Base-by-base conservation (phyloP, 53 echinoderm and acorn worm species). In the Astropecten irregularis region DNA sequence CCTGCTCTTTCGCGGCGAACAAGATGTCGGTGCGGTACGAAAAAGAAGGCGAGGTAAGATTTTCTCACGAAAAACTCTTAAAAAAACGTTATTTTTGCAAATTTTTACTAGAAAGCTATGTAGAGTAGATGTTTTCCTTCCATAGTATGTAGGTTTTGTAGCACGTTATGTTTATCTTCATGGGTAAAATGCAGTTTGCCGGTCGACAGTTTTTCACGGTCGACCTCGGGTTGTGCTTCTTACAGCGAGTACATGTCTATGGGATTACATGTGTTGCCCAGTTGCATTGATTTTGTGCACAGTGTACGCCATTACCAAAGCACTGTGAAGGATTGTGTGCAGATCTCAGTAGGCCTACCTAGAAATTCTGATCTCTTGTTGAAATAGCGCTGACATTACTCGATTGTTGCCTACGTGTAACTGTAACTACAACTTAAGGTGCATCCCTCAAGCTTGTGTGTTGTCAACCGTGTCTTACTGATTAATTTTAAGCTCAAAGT, bases 21-120 rank as follows among this genome's bases (percentile, higher is more conserved):
- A 88, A 71, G 82, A 88, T 88, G 88, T 81, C 88, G 82, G 88
- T 82, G 34, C 82, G 72, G 65, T 62, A 69, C 35, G 88, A 88
- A 71, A 88, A 88, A 23, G 65, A 72, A 34, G 82, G 73, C 48
- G 88, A 88, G 88, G 88, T 88, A 88, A 88, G 71, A 62, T 23
- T 62, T 61, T 61, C 29, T 39, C 64, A 50, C 47, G 1, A 82
- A 69, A 52, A 38, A 50, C 11, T 68, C 13, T 9, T 25, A 18
- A 34, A 69, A 57, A 21, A 2, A 3, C 40, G 39, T 3, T 36
- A 38, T 46, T 47, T 69, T 54, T 44, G 8, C 44, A 5, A 13
- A 9, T 56, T 84, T 69, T 42, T 7, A 7, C 21, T 3, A 6
- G 9, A 46, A 5, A 20, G 46, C 56, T 44, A 29, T 84, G 59